Base-by-base conservation (phyloP, 2,113 vertebrate species). In the Thamnaconus septentrionalis region DNA sequence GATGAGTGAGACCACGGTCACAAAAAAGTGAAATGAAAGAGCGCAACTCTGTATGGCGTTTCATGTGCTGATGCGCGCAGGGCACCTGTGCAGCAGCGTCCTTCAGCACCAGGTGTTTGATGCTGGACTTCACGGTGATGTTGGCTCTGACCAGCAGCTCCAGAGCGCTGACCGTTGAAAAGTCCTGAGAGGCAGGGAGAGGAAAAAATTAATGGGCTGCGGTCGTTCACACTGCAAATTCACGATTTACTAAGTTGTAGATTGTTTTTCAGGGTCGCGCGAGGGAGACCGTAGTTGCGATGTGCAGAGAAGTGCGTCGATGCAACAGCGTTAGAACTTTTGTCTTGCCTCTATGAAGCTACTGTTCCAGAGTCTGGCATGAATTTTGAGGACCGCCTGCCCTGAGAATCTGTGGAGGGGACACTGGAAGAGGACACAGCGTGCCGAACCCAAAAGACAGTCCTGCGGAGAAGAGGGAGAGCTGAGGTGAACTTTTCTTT, bases 301-400 rank as follows among this genome's bases (percentile, higher is more conserved):
- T 41, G 5, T 0, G 39, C 47, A 55, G 1, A 49, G 5, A 69
- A 42, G 12, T 50, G 44, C 44, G 39, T 41, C 46, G 45, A 54
- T 56, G 50, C 42, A 45, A 50, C 9, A 50, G 3, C 3, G 9
- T 9, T 48, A 10, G n/a, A 50, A 50, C 48, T 7, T 52, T 11
- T 18, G 45, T 12, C 59, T 40, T 47, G 96, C 96, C 94, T 98
- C 96, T 69, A 96, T 92, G 75, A 98, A 98, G 9, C 93, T 98
- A 87, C 94, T 90, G 85, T 97, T 98, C 96, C 96, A 97, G 59
- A 98, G 87, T 8, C 93, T 88, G 10, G 93, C 96, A 12, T 91
- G 92, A 31, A 96, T 90, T 0, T 77, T 94, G 59, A 98, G 88
- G 59, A 91, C 83, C 0, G 93, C 91, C 0, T 89, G 86, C 0